Base-by-base conservation (phyloP, 1,140 invertebrate genomes). In the Drosophila cardini region DNA sequence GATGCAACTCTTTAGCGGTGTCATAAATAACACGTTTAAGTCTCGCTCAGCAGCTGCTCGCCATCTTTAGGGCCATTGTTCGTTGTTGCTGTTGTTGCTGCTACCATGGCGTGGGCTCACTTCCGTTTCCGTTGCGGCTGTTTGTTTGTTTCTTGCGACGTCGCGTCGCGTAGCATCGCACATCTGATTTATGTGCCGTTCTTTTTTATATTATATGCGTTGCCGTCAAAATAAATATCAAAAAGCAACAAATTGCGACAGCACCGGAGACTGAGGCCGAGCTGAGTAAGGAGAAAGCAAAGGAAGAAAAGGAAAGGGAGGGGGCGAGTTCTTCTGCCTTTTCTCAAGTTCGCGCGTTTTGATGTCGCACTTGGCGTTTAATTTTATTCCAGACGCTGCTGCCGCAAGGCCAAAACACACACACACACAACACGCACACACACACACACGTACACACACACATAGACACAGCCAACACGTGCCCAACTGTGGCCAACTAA, bases 211-310 rank as follows among this genome's bases (percentile, higher is more conserved):
- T 79, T 72, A 68, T 83, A 76, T 68, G 65, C 65, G 40, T 16
- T 36, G 60, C 61, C 78, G 15, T 82, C 83, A 73, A 84, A 87
- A 84, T 80, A 87, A 84, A 87, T 90, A 87, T 87, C 80, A 89
- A 84, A 89, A 89, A 83, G 73, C 85, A 87, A 87, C 84, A 87
- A 87, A 87, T 87, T 87, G 83, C 43, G 79, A 68, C 65, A 70
- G 65, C 69, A 73, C 81, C 63, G 65, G 68, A 60, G 38, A 34
- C 36, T 38, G 55, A 61, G 57, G 42, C 36, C 15, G 57, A 80
- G 45, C 30, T 63, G 70, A 45, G 58, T 46, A 18, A 34, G 60
- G 7, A 1, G 10, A 21, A 38, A 9, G 50, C 60, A 43, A n/a
- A 34, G 21, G n/a, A 26, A 26, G 38, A 21, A 11, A 26, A 26